A percentile compares a stretch with the other conserved stretches of the same genome.
Conservation (phyloP, 2,888 invertebrate species). For the Apamea crenata region DNA sequence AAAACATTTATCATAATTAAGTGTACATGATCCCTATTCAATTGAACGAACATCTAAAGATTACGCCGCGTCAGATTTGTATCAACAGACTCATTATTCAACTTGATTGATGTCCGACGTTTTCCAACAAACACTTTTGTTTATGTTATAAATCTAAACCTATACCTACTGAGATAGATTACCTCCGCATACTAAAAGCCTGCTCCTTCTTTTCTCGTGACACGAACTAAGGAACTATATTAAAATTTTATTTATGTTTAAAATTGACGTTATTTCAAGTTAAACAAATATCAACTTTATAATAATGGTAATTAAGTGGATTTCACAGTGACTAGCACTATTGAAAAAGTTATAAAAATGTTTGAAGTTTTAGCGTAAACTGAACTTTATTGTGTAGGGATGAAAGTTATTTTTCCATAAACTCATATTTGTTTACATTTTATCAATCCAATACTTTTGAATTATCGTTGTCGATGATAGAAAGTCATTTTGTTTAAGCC, state of each 20-base stretch:
- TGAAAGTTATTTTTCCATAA: no score
- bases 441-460: background rate
- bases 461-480: background rate
- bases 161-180: constrained; percentile 9
- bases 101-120: constrained; percentile 51
- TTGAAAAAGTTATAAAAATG: no score
- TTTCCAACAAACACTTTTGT: constrained; percentile 50
- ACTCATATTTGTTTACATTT: no score
- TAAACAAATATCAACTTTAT: no score
- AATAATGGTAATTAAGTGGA: no score
- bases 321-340: no score
- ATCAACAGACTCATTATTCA: constrained; percentile 59
- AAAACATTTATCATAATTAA: constrained; percentile 52
- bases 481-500: no score
- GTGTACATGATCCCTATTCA: constrained; percentile 55
- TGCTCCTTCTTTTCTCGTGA: background rate
- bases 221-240: background rate
- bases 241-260: no score
- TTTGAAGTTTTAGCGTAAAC: no score
- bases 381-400: no score
- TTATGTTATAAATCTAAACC: constrained; percentile 49
- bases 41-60: constrained; percentile 55
- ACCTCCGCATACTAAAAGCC: constrained; percentile 35
- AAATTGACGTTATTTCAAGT: no score
- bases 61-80: constrained; percentile 40